A percentile compares a stretch with the other conserved stretches of the same genome.
These are phyloP conservation scores for Leptodactylus fallax DNA, from an alignment of 2,797 vertebrate species.

Conservation along the genomic window DNA sequence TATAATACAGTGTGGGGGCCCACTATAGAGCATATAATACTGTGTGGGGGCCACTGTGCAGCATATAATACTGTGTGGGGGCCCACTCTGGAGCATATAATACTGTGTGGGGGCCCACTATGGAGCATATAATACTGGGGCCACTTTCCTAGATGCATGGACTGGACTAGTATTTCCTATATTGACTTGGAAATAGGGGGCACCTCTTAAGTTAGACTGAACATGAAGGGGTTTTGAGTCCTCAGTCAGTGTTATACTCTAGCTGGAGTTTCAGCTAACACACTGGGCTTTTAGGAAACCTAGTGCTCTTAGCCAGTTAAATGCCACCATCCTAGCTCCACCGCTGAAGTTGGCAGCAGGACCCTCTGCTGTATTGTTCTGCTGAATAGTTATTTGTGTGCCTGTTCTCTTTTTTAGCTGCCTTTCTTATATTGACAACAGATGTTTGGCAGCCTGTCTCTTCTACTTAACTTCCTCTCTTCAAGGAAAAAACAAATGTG, in stretches of 20 bases:
- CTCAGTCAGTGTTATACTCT: background rate
- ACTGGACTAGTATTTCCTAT: no score
- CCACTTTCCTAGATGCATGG: no score
- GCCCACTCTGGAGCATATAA: no score
- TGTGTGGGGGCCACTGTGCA: no score
- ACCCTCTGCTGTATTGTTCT: background rate
- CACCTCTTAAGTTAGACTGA: background rate
- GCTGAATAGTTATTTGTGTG: conserved; percentile 18
- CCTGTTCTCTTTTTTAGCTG: background rate
- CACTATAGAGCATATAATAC: no score
- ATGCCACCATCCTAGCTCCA: background rate
- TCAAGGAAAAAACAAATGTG: conserved; percentile 33
- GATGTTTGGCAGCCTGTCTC: conserved; percentile 44
- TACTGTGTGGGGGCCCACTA: no score
- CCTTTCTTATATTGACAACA: conserved; percentile 37
- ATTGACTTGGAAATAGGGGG: no score
- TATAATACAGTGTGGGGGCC: no score
- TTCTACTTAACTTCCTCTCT: conserved; percentile 45
- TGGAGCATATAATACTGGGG: no score
- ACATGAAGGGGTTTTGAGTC: background rate
- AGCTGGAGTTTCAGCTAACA: background rate
- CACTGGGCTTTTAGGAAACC: background rate
- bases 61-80: no score
- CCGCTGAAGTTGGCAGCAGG: background rate
- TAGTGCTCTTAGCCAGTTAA: background rate